phyloP scores from a whole-genome alignment of 2,888 invertebrate genomes.

The Eilema caniola region DNA sequence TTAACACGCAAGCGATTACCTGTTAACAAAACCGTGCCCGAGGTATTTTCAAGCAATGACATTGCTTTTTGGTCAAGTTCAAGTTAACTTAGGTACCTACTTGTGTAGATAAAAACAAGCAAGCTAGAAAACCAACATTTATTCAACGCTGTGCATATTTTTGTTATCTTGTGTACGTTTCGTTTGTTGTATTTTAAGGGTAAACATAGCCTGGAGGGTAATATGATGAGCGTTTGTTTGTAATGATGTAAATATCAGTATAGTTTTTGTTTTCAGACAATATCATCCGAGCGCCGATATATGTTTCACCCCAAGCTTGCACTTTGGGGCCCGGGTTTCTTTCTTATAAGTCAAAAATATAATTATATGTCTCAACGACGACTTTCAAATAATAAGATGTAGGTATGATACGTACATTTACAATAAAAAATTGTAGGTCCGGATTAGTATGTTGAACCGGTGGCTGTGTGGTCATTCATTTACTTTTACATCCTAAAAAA shows the following conservation, averaged over 20 bases:
- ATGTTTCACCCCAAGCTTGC: neutral
- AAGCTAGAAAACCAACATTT: slow-evolving; percentile 47
- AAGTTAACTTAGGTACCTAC: slow-evolving; percentile 59
- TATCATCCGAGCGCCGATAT: too few species aligned
- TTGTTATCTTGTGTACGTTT: slow-evolving; percentile 22
- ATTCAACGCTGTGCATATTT: slow-evolving; percentile 29
- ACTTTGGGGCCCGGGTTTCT: neutral
- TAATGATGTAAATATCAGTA: neutral
- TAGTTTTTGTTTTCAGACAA: neutral
- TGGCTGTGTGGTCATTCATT: slow-evolving; percentile 33
- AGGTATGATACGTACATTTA: neutral
- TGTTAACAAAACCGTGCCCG: slow-evolving; percentile 57
- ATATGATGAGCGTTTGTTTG: neutral
- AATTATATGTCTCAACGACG: too few species aligned
- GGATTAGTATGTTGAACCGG: slow-evolving; percentile 2
- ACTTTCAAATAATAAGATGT: too few species aligned
- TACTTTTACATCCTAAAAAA: slow-evolving; percentile 17
- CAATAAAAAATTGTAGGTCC: slow-evolving; percentile 2
- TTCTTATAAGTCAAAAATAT: too few species aligned
- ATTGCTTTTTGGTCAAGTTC: slow-evolving; percentile 81
- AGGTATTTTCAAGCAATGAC: slow-evolving; percentile 61
- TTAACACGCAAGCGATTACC: slow-evolving; percentile 65
- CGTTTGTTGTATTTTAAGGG: slow-evolving; percentile 14
- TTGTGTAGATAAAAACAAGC: slow-evolving; percentile 37
- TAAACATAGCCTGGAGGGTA: slow-evolving; percentile 24